These are phyloP conservation scores for Calliphora vicina DNA, from an alignment of 1,140 invertebrate species.

Conservation along the genomic window DNA sequence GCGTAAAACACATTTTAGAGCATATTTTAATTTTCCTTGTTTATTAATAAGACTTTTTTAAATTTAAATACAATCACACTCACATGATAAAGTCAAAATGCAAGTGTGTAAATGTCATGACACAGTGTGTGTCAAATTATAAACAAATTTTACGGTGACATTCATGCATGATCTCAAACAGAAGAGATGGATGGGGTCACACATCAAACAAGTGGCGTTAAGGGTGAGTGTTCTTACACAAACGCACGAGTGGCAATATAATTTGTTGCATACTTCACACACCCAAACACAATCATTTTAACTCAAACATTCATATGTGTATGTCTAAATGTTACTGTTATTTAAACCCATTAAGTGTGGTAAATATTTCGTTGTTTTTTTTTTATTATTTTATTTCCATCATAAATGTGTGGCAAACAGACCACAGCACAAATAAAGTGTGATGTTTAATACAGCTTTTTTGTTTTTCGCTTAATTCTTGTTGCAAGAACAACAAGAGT, in stretches of 20 bases:
- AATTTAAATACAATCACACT: neutral
- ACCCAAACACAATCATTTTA: neutral
- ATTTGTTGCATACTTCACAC: neutral
- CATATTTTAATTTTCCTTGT: too few relatives aligned
- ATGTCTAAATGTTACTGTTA: neutral
- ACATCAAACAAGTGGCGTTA: neutral
- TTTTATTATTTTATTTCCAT: neutral
- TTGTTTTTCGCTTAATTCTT: neutral
- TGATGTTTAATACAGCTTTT: neutral
- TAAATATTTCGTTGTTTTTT: constrained; percentile 10
- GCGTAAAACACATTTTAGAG: too few relatives aligned
- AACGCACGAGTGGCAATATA: neutral
- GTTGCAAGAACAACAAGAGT: neutral
- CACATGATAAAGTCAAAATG: neutral
- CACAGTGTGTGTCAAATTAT: neutral
- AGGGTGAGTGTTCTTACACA: neutral
- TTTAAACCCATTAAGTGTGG: constrained; percentile 19
- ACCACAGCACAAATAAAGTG: neutral
- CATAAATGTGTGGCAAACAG: neutral
- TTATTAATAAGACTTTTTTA: neutral
- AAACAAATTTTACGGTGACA: neutral
- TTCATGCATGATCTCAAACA: neutral
- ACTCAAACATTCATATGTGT: too few relatives aligned
- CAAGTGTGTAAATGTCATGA: neutral
- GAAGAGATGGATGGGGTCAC: too few relatives aligned